These are phyloP conservation scores for Antechinus stuartii DNA, from an alignment of 2,113 vertebrate genomes.

Conservation along the genomic window DNA sequence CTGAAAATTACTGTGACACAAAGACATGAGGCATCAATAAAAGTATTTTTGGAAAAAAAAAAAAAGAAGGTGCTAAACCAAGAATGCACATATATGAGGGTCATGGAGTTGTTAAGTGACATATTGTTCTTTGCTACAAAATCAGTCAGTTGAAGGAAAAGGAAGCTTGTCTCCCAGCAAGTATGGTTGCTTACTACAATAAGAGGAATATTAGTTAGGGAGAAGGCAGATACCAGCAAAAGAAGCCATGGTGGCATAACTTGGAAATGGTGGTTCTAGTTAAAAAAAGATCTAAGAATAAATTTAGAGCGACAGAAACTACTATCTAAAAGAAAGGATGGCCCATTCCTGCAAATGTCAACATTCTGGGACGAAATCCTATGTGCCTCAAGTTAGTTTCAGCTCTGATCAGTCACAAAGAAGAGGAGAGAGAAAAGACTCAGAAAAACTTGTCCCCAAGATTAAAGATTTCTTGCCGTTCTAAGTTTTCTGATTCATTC, in stretches of 20 bases:
- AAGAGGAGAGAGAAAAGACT: neutral
- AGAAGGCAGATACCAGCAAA: neutral
- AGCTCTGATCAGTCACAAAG: neutral
- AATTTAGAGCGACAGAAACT: neutral
- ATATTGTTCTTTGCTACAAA: neutral
- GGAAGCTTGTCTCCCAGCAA: neutral
- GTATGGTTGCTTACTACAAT: neutral
- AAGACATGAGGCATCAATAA: neutral
- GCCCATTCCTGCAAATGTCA: neutral
- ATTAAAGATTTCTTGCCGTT: neutral
- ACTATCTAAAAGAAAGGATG: neutral
- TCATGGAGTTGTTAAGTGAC: neutral
- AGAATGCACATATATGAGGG: neutral
- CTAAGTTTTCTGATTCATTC: neutral
- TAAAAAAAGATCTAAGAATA: neutral
- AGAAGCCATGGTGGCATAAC: neutral
- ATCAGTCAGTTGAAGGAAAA: neutral
- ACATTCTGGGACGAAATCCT: neutral
- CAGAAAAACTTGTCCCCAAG: neutral
- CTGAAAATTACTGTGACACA: neutral
- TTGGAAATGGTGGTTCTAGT: neutral
- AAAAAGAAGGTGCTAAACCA: neutral
- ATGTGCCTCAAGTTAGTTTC: neutral
- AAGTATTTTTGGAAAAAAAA: neutral
- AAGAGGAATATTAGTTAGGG: neutral